Evolutionary conservation across 1,140 invertebrate genomes (phyloP).

Genomic region (Leguminivora glycinivorella): DNA sequence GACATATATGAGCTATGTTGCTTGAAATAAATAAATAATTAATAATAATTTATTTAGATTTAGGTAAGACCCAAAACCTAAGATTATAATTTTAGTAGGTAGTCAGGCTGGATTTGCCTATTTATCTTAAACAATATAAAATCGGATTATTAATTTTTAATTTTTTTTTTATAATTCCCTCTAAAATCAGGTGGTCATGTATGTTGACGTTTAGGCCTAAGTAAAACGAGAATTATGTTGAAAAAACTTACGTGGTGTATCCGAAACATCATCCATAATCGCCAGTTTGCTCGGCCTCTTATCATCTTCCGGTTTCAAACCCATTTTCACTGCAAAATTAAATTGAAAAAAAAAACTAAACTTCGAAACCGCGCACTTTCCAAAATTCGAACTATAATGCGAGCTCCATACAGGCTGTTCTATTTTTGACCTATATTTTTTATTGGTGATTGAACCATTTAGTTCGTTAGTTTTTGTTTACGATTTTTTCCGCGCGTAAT

Average conservation of each 20-base stretch:
- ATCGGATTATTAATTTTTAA: too few relatives aligned
- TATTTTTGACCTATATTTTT: conserved; percentile 61
- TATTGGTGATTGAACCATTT: conserved; percentile 49
- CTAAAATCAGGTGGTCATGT: neutral
- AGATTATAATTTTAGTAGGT: too few relatives aligned
- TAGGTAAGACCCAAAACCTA: too few relatives aligned
- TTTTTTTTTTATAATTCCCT: too few relatives aligned
- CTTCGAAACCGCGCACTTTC: conserved; percentile 35
- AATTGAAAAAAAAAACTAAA: conserved; percentile 46
- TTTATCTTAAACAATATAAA: too few relatives aligned
- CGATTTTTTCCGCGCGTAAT: conserved; percentile 52
- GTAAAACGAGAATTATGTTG: conserved; percentile 29
- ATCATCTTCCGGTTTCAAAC: conserved; percentile 68
- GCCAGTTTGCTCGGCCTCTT: conserved; percentile 73
- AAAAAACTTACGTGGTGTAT: conserved; percentile 65
- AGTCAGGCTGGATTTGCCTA: too few relatives aligned
- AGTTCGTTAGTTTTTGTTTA: conserved; percentile 37
- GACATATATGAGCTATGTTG: too few relatives aligned
- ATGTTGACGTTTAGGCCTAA: neutral
- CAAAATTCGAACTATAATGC: conserved; percentile 33
- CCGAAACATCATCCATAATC: conserved; percentile 69
- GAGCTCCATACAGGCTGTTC: conserved; percentile 42
- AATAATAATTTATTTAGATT: too few relatives aligned
- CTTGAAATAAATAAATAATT: too few relatives aligned
- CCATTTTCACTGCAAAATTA: conserved; percentile 65